Conservation (phyloP, 1,140 invertebrate species). For the Mycetomoellerius zeteki region DNA sequence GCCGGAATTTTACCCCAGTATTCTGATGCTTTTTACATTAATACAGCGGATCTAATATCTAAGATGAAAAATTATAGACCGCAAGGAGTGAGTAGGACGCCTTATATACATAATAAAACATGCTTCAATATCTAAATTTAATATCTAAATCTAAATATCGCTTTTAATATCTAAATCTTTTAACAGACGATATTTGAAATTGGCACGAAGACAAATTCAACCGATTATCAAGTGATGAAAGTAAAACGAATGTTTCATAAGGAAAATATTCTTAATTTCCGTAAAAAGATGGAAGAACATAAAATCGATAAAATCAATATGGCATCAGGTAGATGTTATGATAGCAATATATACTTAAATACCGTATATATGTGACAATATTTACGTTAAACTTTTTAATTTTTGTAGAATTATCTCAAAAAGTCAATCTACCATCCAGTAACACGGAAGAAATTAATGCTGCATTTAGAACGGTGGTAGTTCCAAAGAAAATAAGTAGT, state of each 20-base stretch:
- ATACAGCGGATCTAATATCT: slow-evolving; percentile 88
- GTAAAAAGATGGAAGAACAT: slow-evolving; percentile 84
- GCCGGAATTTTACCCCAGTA: slow-evolving; percentile 87
- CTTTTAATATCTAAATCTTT: slow-evolving; percentile 77
- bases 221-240: slow-evolving; percentile 91
- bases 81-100: slow-evolving; percentile 90
- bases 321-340: slow-evolving; percentile 64
- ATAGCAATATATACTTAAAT: slow-evolving; percentile 61
- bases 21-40: slow-evolving; percentile 71
- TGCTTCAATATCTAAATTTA: too few species aligned
- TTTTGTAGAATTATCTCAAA: slow-evolving; percentile 53
- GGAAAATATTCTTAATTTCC: slow-evolving; percentile 87
- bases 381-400: neutral
- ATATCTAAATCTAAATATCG: too few species aligned
- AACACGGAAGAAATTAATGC: slow-evolving; percentile 82
- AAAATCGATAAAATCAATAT: slow-evolving; percentile 81
- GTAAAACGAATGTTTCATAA: slow-evolving; percentile 90
- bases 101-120: slow-evolving; percentile 5
- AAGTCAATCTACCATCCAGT: slow-evolving; percentile 75
- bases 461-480: slow-evolving; percentile 87
- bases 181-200: slow-evolving; percentile 98
- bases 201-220: slow-evolving; percentile 92
- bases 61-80: slow-evolving; percentile 95
- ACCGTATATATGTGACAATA: neutral
- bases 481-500: slow-evolving; percentile 88